Percentiles rank a stretch among this genome's conserved stretches.
Evolutionary conservation across 2,113 vertebrate species (phyloP).

Genomic region (Polyodon spathula): DNA sequence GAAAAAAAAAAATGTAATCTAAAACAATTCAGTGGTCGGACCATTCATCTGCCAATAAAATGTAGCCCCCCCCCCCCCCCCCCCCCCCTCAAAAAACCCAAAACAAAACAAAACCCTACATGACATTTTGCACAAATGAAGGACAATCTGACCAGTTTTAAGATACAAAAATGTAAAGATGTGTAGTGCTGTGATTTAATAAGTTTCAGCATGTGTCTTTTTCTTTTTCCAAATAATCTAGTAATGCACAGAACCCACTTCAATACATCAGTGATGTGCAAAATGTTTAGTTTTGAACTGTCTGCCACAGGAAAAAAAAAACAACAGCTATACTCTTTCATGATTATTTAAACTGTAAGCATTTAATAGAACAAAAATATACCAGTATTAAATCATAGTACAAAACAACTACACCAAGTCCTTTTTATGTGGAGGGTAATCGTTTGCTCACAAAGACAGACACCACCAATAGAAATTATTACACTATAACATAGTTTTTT

Average conservation of each 20-base stretch:
- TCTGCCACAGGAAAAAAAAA: not conserved
- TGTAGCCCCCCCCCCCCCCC: not conserved
- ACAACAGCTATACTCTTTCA: not conserved
- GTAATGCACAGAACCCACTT: constrained; percentile 59
- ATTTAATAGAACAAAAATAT: no score
- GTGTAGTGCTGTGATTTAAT: not conserved
- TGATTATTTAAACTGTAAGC: no score
- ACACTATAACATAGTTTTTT: no score
- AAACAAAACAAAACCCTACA: not conserved
- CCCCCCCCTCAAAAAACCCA: no score
- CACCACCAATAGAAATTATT: no score
- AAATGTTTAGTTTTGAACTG: constrained; percentile 1
- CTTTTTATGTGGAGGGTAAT: no score
- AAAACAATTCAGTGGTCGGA: not conserved
- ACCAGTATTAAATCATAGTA: no score
- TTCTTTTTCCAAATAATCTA: constrained; percentile 31
- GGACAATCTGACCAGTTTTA: not conserved
- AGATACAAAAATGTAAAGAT: constrained; percentile 1
- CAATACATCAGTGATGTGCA: constrained; percentile 45
- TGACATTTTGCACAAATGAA: no score
- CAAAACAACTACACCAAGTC: no score
- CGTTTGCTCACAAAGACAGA: no score
- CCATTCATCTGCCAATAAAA: not conserved
- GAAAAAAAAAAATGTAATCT: not conserved
- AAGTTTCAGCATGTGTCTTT: not conserved